phyloP scores from a whole-genome alignment of 1,140 invertebrate species.

The Ruditapes philippinarum region DNA sequence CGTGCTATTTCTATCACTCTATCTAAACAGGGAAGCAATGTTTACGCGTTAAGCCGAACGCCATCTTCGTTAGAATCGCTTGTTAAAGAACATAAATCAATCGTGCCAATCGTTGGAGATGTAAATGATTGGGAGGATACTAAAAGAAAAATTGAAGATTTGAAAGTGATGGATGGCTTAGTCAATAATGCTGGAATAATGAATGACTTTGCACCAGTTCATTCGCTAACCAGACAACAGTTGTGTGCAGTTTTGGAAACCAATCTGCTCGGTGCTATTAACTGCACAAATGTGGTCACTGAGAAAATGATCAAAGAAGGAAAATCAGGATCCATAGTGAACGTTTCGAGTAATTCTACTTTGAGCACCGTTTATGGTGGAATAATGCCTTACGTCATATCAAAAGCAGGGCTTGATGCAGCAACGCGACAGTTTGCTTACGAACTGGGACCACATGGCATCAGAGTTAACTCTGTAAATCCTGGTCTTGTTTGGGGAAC shows the following conservation, averaged over 20 bases:
- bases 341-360: conserved; percentile 92
- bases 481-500: conserved; percentile 95
- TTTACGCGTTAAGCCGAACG: neutral
- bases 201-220: conserved; percentile 88
- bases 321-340: conserved; percentile 93
- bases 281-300: conserved; percentile 91
- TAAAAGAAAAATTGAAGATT: conserved; percentile 86
- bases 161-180: conserved; percentile 90
- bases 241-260: conserved; percentile 91
- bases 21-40: neutral
- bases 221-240: conserved; percentile 89
- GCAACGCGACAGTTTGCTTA: conserved; percentile 91
- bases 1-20: neutral
- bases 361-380: conserved; percentile 90
- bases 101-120: conserved; percentile 90
- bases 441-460: conserved; percentile 94
- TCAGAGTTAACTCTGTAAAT: conserved; percentile 95
- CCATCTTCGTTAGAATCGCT: neutral
- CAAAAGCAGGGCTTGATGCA: conserved; percentile 89
- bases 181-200: conserved; percentile 94
- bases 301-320: conserved; percentile 90
- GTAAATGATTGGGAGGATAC: conserved; percentile 85
- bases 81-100: conserved; percentile 86
- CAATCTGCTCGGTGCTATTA: conserved; percentile 94
- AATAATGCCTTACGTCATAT: conserved; percentile 91